These are phyloP conservation scores for Buathra laborator DNA, from an alignment of 2,888 invertebrate genomes.

Conservation along the genomic window DNA sequence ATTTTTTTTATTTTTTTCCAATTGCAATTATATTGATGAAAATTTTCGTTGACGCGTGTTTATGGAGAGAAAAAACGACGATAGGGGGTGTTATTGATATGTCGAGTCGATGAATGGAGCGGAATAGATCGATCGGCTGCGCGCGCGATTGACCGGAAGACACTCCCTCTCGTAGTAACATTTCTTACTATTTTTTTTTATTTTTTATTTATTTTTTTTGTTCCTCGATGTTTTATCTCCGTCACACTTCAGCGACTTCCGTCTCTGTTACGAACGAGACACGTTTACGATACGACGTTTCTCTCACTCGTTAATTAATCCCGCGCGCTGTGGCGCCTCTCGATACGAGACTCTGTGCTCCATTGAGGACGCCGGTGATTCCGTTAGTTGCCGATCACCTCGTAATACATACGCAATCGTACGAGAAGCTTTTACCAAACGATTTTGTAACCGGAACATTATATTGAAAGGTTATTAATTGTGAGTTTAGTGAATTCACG, in stretches of 20 bases:
- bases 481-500: neutral
- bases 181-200: conserved; percentile 48
- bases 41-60: neutral
- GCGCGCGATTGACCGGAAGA: conserved; percentile 59
- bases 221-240: conserved; percentile 27
- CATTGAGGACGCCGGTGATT: conserved; percentile 54
- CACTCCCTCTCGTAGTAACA: conserved; percentile 62
- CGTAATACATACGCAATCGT: conserved; percentile 21
- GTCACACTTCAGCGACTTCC: conserved; percentile 28
- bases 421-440: conserved; percentile 24
- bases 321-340: conserved; percentile 38
- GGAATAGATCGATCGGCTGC: conserved; percentile 58
- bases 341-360: conserved; percentile 10
- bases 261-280: conserved; percentile 27
- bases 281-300: conserved; percentile 61
- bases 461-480: neutral
- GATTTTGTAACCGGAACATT: conserved; percentile 1
- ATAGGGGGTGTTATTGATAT: conserved; percentile 48
- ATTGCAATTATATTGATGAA: neutral
- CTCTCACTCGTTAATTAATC: conserved; percentile 53
- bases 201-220: conserved; percentile 28
- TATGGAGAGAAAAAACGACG: conserved; percentile 43
- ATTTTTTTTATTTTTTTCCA: neutral
- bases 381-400: conserved; percentile 56
- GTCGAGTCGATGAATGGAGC: conserved; percentile 64